Base-by-base conservation (phyloP, 2,113 vertebrate genomes). In the Mystacornis crossleyi region DNA sequence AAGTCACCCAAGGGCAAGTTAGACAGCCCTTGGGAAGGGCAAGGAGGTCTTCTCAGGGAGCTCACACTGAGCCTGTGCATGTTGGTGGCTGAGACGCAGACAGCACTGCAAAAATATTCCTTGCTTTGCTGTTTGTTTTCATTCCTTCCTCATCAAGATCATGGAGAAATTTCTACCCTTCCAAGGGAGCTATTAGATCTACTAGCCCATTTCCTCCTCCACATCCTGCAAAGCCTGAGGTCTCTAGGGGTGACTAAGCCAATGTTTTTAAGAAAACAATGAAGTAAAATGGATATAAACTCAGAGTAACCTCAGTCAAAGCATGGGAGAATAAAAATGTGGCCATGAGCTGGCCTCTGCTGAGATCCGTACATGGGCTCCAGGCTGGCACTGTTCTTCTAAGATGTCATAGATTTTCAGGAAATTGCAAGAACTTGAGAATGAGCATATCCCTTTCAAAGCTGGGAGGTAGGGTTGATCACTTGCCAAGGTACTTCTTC, bases 341-440 rank as follows among this genome's bases (percentile, higher is more conserved):
- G 34, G 74, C 42, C 3, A 0, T 1, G 2, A 34, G 24, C 26
- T 81, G 51, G 10, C 25, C 14, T 66, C n/a, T 17, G 29, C 43
- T 66, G 38, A 42, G 33, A 70, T 6, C 0, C 1, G n/a, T 25
- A 33, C 3, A 2, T 4, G 20, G 50, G 17, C 14, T 81, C 28
- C 33, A 57, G 51, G n/a, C 9, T 48, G 69, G 14, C 15, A n/a
- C 9, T 1, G 3, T 14, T 90, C 50, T 80, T 82, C 47, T 45
- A 20, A 65, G 42, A 57, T 14, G 16, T 33, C 28, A 26, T 1
- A 4, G 20, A 42, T 7, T 81, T 93, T 79, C 57, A 47, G 61
- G n/a, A 86, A 89, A 60, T 5, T 17, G 2, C 9, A 33, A 54
- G 38, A 18, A n/a, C 14, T 36, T n/a, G 16, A 60, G 43, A 58